A percentile compares a stretch with the other conserved stretches of the same genome.
These are phyloP conservation scores for Sclerodermus sp. DNA, from an alignment of 2,888 invertebrate species.

Conservation along the genomic window DNA sequence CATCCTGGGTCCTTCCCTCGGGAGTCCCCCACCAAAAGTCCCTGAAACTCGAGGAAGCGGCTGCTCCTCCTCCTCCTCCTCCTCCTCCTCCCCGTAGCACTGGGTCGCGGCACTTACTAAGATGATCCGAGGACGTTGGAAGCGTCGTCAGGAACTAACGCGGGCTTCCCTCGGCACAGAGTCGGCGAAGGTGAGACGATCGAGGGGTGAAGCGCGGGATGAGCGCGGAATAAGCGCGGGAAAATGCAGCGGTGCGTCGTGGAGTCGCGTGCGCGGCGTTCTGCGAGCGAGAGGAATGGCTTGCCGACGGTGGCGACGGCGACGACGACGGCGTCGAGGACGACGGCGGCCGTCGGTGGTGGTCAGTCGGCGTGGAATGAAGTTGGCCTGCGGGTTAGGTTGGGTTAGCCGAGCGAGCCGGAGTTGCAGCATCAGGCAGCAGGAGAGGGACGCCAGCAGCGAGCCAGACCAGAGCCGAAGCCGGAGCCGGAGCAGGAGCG, in stretches of 20 bases:
- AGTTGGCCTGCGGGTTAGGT: conserved; percentile 55
- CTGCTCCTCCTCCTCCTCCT: too few relatives aligned
- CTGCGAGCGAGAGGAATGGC: conserved; percentile 9
- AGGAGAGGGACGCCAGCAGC: conserved; percentile 30
- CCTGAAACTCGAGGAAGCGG: too few relatives aligned
- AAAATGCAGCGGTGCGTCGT: conserved; percentile 9
- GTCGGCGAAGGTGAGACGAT: too few relatives aligned
- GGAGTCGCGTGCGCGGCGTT: conserved; percentile 28
- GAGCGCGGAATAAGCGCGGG: not conserved
- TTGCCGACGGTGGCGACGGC: conserved; percentile 26
- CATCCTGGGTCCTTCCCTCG: conserved; percentile 28
- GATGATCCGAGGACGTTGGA: too few relatives aligned
- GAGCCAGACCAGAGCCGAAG: conserved; percentile 10
- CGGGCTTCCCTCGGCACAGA: too few relatives aligned
- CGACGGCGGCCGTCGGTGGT: conserved; percentile 55
- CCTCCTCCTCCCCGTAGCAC: too few relatives aligned
- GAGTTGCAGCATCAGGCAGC: conserved; percentile 47
- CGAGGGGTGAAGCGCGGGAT: not conserved
- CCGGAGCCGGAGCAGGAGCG: conserved; percentile 6
- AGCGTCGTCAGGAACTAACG: too few relatives aligned
- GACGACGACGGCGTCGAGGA: conserved; percentile 43
- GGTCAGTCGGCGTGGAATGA: conserved; percentile 58
- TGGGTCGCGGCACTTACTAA: too few relatives aligned
- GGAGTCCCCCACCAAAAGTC: too few relatives aligned
- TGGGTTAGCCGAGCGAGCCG: conserved; percentile 45